Base-by-base conservation (phyloP, 2,888 invertebrate species). In the Lottia scabra region DNA sequence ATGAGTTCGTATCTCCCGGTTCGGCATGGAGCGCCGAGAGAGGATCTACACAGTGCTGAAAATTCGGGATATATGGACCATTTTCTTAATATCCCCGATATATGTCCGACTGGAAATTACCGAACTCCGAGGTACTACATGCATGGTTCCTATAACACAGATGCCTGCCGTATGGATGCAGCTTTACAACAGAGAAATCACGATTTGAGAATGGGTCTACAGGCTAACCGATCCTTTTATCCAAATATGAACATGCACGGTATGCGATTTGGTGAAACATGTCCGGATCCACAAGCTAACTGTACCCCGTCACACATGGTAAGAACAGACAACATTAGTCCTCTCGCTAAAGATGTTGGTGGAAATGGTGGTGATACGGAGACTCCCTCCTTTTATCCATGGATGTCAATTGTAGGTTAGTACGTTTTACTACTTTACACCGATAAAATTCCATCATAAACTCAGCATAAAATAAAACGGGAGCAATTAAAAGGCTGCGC, bases 371-470 rank as follows among this genome's bases (percentile, higher is more conserved):
- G 83, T 3, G 84, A 79, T 1, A 77, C 75, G 16, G 82, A 82
- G 30, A 76, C 84, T n/a, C 83, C 84, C 15, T 81, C 84, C 19
- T 85, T 85, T 71, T 86, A 87, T 72, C 86, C 86, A 1, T 87
- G 86, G 86, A 87, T 87, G 86, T 85, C 85, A 48, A 87, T 87
- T 63, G 86, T 87, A 76, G 86, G 86, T 84, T 71, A 82, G 86
- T 84, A 75, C 65, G 23, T 38, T 65, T 27, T 65, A 56, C 56
- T 45, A 65, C 63, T 69, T 38, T 46, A 44, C 12, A 69, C 43
- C 62, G 63, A 69, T 63, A 69, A 30, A 63, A 19, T 46, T 65
- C 38, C 27, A 38, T 43, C 38, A 65, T 46, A 66, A 64, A 65
- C 38, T 56, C 65, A 19, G 66, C 70, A 70, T 70, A 70, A 70